A percentile compares a stretch with the other conserved stretches of the same genome.
These are phyloP conservation scores for Argynnis bischoffii DNA, from an alignment of 2,888 invertebrate genomes.

Conservation along the genomic window DNA sequence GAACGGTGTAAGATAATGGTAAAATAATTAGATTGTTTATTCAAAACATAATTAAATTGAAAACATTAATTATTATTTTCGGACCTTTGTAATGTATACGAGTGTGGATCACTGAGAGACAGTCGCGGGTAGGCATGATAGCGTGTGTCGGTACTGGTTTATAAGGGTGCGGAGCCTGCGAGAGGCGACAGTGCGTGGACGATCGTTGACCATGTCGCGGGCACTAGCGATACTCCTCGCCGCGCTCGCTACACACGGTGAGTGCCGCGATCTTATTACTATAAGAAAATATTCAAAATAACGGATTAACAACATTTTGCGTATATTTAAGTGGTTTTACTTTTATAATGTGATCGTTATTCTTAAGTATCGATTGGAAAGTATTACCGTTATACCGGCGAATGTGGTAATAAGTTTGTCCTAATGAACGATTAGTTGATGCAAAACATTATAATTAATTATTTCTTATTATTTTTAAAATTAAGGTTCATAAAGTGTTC, in stretches of 20 bases:
- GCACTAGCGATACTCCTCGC: conserved; percentile 20
- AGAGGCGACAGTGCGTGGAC: conserved; percentile 28
- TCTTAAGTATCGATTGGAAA: neutral
- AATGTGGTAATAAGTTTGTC: too few relatives aligned
- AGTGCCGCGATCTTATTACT: conserved; percentile 20
- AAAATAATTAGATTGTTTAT: too few relatives aligned
- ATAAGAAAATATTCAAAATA: neutral
- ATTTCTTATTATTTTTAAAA: too few relatives aligned
- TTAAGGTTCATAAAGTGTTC: too few relatives aligned
- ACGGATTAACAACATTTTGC: neutral
- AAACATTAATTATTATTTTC: neutral
- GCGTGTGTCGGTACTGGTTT: conserved; percentile 9
- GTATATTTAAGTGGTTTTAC: conserved; percentile 5
- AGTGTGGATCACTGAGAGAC: neutral
- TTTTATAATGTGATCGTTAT: neutral
- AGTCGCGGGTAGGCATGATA: neutral
- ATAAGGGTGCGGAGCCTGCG: conserved; percentile 24
- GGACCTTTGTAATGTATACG: neutral
- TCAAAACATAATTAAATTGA: too few relatives aligned
- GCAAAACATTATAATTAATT: too few relatives aligned
- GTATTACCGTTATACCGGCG: neutral
- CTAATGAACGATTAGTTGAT: too few relatives aligned
- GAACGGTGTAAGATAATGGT: too few relatives aligned
- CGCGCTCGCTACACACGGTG: conserved; percentile 30
- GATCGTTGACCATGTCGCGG: conserved; percentile 24